Base-by-base conservation (phyloP, 1,140 invertebrate species). In the Drosophila arawakana region DNA sequence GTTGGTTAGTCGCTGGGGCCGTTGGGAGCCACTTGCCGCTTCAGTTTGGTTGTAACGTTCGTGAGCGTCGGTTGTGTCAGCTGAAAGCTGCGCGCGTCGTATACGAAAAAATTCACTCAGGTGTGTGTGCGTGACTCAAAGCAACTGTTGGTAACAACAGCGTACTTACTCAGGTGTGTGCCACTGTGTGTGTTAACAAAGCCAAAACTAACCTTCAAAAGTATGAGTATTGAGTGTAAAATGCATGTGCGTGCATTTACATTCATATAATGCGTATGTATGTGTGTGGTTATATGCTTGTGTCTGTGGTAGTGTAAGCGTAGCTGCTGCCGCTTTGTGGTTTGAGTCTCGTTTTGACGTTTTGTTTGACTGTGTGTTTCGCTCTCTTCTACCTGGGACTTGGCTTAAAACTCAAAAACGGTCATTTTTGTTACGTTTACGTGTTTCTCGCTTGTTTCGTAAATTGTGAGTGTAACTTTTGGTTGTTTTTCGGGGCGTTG, bases 341-440 rank as follows among this genome's bases (percentile, higher is more conserved):
- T 11, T 34, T 43, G 65, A 60, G 39, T 58, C 61, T 60, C 62
- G 41, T 68, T 81, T 68, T 81, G 68, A 77, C 68, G 78, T 70
- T 65, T 63, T 65, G 66, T 66, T 52, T 78, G 76, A 74, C 80
- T 15, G 15, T 61, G 66, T 65, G 71, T 30, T 47, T 76, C 62
- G 37, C 54, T 76, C 62, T 80, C 52, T 71, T 67, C 52, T 75
- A 55, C 59, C 63, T 68, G 55, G 11, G 63, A 30, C 57, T 8
- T 74, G 58, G 58, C 66, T 74, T 25, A 69, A 62, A 70, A 80
- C 84, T 80, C 73, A 83, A 89, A 89, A 83, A 89, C 80, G 80
- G 83, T 88, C 84, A 88, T 86, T 86, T 30, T 86, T 62, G 72
- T 85, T 76, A 79, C 76, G 73, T 81, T 86, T 74, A 78, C 79